phyloP scores from a whole-genome alignment of 2,113 vertebrate species.

The Salminus brasiliensis region DNA sequence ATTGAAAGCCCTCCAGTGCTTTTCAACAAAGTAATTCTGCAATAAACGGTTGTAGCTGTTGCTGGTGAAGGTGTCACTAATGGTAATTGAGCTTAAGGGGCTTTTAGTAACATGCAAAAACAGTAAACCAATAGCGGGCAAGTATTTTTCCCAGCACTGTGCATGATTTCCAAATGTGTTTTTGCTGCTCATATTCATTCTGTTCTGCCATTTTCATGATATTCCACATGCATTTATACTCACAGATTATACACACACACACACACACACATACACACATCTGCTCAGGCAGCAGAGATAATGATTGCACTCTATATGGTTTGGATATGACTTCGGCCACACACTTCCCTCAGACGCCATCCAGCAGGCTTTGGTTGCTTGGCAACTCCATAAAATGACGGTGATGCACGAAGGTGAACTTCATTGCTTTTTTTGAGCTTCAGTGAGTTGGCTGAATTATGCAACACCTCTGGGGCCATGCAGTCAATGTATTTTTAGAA shows the following conservation, averaged over 20 bases:
- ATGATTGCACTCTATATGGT: neutral
- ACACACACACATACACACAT: no score
- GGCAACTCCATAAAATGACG: constrained; percentile 29
- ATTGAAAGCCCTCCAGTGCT: no score
- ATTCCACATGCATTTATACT: neutral
- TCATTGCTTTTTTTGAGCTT: constrained; percentile 1
- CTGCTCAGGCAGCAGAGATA: neutral
- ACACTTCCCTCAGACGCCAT: neutral
- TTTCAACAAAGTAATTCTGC: no score
- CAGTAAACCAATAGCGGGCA: no score
- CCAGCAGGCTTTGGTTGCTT: constrained; percentile 25
- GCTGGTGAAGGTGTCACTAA: no score
- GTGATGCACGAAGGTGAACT: neutral
- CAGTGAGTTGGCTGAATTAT: neutral
- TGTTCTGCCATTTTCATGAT: neutral
- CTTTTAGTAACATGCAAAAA: no score
- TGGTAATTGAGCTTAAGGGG: no score
- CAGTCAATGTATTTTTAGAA: neutral
- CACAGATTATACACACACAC: neutral
- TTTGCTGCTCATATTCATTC: no score
- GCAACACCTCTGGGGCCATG: neutral
- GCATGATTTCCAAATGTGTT: no score
- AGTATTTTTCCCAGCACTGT: no score
- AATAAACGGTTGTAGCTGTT: no score
- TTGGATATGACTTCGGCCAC: neutral